Base-by-base conservation (phyloP, 2,797 vertebrate genomes). In the Eulemur albifrons region DNA sequence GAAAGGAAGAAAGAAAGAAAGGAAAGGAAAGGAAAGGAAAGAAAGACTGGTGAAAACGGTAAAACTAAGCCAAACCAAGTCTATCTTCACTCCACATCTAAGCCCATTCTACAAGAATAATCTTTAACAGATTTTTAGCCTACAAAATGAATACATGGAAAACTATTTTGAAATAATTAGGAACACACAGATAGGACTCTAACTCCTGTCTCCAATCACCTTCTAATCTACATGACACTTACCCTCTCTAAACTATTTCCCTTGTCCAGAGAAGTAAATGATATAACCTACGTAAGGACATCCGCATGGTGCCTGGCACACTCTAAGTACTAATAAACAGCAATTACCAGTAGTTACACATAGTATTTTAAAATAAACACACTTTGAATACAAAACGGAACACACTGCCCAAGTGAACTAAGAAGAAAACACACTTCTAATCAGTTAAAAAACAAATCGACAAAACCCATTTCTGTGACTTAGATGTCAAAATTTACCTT, bases 121-220 rank as follows among this genome's bases (percentile, higher is more conserved):
- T 67, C 70, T 77, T 40, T 61, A 76, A 52, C 13, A 88, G 15
- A 90, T 52, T 76, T 96, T 87, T 52, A 94, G 77, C 90, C n/a
- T 85, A 82, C 20, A 81, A 94, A 77, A 95, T 82, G 27, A 86
- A 4, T 30, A 88, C 50, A 6, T 57, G 13, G 65, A 76, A 77
- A 89, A 92, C 17, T 57, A 80, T 85, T 95, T 54, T 90, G 3
- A 83, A 88, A 92, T 90, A 92, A 93, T 54, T 25, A 82, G 65
- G n/a, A 86, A 83, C 18, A 70, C 43, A 54, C 11, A 86, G 12
- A 75, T 5, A 50, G 54, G 52, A 82, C 9, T 94, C 32, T 50
- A 92, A n/a, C 75, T 70, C 35, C 30, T 32, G 11, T 4, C 20
- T 85, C 38, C 38, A 85, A 45, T 30, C 27, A 76, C 38, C 65